Percentiles rank a stretch among this genome's conserved stretches.
phyloP scores from a whole-genome alignment of 2,888 invertebrate species.

The Brachyptera risi region DNA sequence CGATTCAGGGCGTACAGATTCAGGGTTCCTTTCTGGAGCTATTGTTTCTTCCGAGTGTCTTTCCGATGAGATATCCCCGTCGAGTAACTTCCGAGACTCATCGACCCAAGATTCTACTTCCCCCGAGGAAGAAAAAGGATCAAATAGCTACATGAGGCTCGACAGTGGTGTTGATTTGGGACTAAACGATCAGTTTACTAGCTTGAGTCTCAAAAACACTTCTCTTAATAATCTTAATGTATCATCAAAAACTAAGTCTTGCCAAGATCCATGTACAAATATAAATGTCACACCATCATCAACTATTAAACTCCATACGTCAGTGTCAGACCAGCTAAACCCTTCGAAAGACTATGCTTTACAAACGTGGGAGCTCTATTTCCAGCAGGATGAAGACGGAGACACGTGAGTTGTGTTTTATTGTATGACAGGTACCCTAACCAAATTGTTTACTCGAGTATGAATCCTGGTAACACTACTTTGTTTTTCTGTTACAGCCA shows the following conservation, averaged over 20 bases:
- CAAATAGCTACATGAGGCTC: slow-evolving; percentile 48
- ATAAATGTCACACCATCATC: slow-evolving; percentile 10
- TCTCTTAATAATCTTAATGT: slow-evolving; percentile 33
- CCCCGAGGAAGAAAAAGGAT: slow-evolving; percentile 31
- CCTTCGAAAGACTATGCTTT: slow-evolving; percentile 13
- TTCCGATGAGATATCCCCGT: slow-evolving; percentile 33
- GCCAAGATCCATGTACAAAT: background rate
- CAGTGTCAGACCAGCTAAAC: background rate
- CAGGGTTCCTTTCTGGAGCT: slow-evolving; percentile 49
- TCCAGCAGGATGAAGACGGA: slow-evolving; percentile 76
- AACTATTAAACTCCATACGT: background rate
- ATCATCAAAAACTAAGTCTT: background rate
- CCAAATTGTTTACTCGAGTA: background rate
- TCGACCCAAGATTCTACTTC: slow-evolving; percentile 20
- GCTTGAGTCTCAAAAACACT: slow-evolving; percentile 46
- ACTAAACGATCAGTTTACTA: slow-evolving; percentile 58
- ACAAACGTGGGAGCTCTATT: slow-evolving; percentile 60
- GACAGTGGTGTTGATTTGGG: slow-evolving; percentile 64
- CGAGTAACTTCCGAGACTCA: slow-evolving; percentile 30
- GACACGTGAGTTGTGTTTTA: slow-evolving; percentile 72
- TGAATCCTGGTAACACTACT: slow-evolving; percentile 31
- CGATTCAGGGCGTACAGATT: slow-evolving; percentile 42
- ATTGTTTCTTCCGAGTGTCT: slow-evolving; percentile 38
- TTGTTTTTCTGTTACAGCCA: slow-evolving; percentile 54
- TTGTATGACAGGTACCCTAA: background rate